Conservation (phyloP, 2,797 vertebrate genomes). For the Chelon auratus region DNA sequence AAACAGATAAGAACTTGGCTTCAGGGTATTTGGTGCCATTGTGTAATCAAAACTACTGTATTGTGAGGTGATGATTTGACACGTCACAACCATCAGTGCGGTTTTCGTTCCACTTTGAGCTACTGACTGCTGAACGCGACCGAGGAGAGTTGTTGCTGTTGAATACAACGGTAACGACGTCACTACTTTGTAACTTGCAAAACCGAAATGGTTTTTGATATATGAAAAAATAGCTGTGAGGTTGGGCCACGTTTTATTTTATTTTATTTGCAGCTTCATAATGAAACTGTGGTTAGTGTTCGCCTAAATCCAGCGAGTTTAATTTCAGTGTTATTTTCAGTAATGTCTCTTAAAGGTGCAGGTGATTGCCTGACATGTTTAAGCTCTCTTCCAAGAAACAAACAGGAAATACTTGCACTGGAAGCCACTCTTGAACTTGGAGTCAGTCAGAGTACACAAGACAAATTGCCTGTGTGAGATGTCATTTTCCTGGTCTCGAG, state of each 20-base stretch:
- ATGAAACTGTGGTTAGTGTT: neutral
- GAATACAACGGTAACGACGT: neutral
- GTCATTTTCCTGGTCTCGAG: constrained; percentile 44
- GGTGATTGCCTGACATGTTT: constrained; percentile 11
- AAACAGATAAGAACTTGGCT: constrained; percentile 16
- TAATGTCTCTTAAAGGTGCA: constrained; percentile 10
- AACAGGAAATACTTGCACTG: constrained; percentile 67
- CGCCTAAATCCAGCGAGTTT: neutral
- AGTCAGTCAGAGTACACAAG: constrained; percentile 22
- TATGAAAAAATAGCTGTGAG: neutral
- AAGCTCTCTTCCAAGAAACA: constrained; percentile 31
- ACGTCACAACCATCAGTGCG: neutral
- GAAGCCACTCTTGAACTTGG: constrained; percentile 51
- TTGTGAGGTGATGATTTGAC: neutral
- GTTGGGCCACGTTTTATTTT: neutral
- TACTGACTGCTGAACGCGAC: constrained; percentile 13
- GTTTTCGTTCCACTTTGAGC: constrained; percentile 2
- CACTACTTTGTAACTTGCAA: neutral
- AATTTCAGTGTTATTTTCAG: neutral
- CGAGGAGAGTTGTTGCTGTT: neutral
- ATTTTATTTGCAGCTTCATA: neutral
- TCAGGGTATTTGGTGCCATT: constrained; percentile 9
- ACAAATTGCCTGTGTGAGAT: constrained; percentile 40
- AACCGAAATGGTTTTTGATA: neutral
- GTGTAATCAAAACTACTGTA: neutral